Evolutionary conservation across 1,140 invertebrate genomes (phyloP).

Genomic region (Orussus abietinus): DNA sequence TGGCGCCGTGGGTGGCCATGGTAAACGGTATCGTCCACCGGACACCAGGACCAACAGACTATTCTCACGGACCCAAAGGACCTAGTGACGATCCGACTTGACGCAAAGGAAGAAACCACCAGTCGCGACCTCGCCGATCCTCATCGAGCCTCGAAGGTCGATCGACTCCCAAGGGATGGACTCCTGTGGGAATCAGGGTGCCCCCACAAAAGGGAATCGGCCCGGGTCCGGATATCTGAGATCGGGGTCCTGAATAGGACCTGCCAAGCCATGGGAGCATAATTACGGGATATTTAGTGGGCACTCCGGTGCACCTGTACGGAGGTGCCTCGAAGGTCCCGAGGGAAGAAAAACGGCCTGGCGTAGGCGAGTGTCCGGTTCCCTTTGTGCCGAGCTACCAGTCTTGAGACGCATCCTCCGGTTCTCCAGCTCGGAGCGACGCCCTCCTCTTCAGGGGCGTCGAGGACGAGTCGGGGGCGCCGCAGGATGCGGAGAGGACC

Average conservation of each 20-base stretch:
- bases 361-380: conserved; percentile 49
- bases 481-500: conserved; percentile 12
- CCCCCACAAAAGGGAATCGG: conserved; percentile 6
- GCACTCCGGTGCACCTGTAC: conserved; percentile 36
- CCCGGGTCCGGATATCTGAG: conserved; percentile 28
- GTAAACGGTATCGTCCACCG: too few species aligned
- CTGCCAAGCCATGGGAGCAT: conserved; percentile 28
- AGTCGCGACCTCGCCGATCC: too few species aligned
- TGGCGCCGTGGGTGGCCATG: conserved; percentile 48
- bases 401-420: conserved; percentile 48
- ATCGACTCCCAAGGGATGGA: too few species aligned
- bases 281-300: conserved; percentile 41
- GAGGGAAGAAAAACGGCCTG: conserved; percentile 33
- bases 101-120: too few species aligned
- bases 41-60: too few species aligned
- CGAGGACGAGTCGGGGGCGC: conserved; percentile 13
- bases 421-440: conserved; percentile 16
- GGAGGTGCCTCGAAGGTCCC: conserved; percentile 6
- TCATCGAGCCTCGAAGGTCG: too few species aligned
- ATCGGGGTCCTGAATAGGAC: conserved; percentile 32
- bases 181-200: too few species aligned
- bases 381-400: conserved; percentile 50
- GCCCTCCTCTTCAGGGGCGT: conserved; percentile 8
- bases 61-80: too few species aligned
- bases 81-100: too few species aligned